Conservation (phyloP, 2,113 vertebrate species). For the Oncorhynchus gorbuscha region DNA sequence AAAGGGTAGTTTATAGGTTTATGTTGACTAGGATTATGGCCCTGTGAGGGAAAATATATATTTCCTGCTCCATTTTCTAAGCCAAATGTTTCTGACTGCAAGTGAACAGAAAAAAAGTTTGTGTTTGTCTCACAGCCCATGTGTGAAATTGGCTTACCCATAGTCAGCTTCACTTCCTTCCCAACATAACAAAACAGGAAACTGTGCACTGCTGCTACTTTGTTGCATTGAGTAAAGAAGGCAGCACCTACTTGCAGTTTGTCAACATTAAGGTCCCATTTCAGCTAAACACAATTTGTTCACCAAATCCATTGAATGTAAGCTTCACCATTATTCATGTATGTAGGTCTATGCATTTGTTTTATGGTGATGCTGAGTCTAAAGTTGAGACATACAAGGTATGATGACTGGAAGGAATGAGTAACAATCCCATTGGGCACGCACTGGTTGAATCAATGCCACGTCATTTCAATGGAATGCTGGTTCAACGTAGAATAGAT, state of each 20-base stretch:
- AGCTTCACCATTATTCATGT: too few species aligned
- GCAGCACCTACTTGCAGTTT: too few species aligned
- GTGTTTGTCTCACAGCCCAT: slow-evolving; percentile 18
- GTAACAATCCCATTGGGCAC: not conserved
- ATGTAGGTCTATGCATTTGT: not conserved
- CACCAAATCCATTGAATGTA: too few species aligned
- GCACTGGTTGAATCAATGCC: too few species aligned
- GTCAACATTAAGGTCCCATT: too few species aligned
- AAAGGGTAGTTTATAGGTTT: not conserved
- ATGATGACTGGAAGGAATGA: not conserved
- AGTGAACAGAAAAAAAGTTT: slow-evolving; percentile 35
- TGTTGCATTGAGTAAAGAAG: not conserved
- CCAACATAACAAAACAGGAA: slow-evolving; percentile 65
- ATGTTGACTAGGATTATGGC: not conserved
- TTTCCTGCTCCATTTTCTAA: not conserved
- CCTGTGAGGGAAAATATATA: not conserved
- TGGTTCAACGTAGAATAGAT: too few species aligned
- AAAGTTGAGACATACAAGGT: not conserved
- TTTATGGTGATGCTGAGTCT: not conserved
- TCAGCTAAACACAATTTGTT: too few species aligned
- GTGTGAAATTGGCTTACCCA: slow-evolving; percentile 60
- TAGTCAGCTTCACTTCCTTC: slow-evolving; percentile 41
- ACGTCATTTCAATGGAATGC: too few species aligned
- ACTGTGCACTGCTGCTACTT: slow-evolving; percentile 4
- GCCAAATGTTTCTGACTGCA: not conserved